These are phyloP conservation scores for Silurus glanis DNA, from an alignment of 2,113 vertebrate species.

Conservation along the genomic window DNA sequence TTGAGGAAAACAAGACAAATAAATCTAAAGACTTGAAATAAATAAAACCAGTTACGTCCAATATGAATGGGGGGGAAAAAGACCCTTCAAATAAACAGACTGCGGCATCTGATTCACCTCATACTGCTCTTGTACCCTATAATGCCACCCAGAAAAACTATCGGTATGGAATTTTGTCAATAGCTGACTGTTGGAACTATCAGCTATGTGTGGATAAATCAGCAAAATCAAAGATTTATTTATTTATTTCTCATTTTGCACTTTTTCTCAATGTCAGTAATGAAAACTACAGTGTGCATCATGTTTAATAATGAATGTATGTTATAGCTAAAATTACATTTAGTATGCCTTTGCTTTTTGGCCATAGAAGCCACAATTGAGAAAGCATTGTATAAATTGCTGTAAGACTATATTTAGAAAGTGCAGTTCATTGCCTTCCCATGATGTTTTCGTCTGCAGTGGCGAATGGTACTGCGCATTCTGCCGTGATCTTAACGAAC, in stretches of 20 bases:
- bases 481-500: constrained; percentile 82
- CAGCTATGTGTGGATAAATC: no score
- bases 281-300: background rate
- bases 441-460: constrained; percentile 63
- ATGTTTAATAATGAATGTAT: background rate
- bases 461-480: constrained; percentile 95
- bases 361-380: background rate
- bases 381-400: background rate
- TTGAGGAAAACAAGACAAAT: no score
- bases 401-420: background rate
- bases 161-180: no score
- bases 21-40: no score
- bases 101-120: no score
- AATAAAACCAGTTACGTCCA: no score
- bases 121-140: no score
- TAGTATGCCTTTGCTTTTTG: background rate
- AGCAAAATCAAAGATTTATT: no score
- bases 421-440: background rate
- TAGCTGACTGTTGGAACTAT: no score
- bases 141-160: no score
- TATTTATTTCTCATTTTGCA: background rate
- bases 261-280: background rate
- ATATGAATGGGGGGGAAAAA: no score
- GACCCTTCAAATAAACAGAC: no score
- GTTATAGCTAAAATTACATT: background rate